phyloP scores from a whole-genome alignment of 2,113 vertebrate genomes.

The Pungitius pungitius region DNA sequence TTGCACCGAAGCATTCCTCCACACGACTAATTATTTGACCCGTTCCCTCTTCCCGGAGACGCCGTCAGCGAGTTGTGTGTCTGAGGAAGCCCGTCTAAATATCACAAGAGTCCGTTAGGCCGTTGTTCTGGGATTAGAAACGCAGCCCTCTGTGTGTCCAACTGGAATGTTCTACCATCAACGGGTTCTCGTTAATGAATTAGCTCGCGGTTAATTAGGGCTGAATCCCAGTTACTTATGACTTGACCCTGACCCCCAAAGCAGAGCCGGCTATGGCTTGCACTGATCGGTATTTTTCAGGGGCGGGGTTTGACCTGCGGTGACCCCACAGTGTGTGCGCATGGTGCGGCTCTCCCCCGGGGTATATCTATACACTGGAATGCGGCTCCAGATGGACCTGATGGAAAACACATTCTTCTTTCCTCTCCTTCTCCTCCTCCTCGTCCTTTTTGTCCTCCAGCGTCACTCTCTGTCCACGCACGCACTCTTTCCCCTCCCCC shows the following conservation, averaged over 20 bases:
- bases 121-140: slow-evolving; percentile 1
- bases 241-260: slow-evolving; percentile 2
- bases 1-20: slow-evolving; percentile 27
- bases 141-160: background rate
- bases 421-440: slow-evolving; percentile 19
- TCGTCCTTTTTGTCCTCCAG: slow-evolving; percentile 23
- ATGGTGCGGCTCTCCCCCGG: slow-evolving; percentile 53
- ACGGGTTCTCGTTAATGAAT: slow-evolving; percentile 21
- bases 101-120: slow-evolving; percentile 10
- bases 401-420: slow-evolving; percentile 71
- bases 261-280: slow-evolving; percentile 5
- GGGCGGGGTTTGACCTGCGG: slow-evolving; percentile 41
- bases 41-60: slow-evolving; percentile 15
- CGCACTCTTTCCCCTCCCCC: background rate
- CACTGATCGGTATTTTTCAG: slow-evolving; percentile 22
- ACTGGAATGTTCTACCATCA: slow-evolving; percentile 5
- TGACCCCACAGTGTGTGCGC: slow-evolving; percentile 49
- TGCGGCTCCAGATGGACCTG: slow-evolving; percentile 72
- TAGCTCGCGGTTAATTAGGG: slow-evolving; percentile 16
- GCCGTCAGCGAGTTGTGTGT: slow-evolving; percentile 30
- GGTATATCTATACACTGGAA: slow-evolving; percentile 64
- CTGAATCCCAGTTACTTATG: background rate
- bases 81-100: slow-evolving; percentile 9
- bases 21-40: slow-evolving; percentile 27
- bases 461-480: background rate